Evolutionary conservation across 30 jellyfish, hydroid and myxozoan species (phyloP), one percentile per base, ranked within the genome.

Genomic region (Hydractinia echinata): DNA sequence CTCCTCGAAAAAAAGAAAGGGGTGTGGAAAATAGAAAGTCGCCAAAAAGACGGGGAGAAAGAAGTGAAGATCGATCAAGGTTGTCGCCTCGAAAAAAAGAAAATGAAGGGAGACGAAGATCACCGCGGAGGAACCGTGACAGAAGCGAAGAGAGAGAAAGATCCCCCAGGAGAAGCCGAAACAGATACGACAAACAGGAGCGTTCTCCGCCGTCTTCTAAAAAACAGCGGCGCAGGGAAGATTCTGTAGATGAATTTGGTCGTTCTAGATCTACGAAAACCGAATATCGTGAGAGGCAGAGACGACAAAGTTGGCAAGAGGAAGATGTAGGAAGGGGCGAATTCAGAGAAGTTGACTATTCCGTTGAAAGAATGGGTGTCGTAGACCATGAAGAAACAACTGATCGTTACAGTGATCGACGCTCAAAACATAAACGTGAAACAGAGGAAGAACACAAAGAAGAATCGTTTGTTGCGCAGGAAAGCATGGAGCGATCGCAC

Each of bases 161-260:
- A n/a, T 49, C 50, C 50, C 67, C 83, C 10, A 51, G 61, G n/a
- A 66, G 54, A 74, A 56, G 82, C 55, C 15, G 76, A 5, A 79
- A 76, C 55, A 55, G 58, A 77, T 30, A 76, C 10, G 52, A 61
- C 10, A 52, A 58, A 13, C 80, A 77, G 6, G 85, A 77, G 39
- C 44, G 85, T 6, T 55, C 20, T 5, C 10, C 85, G 52, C 74
- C 9, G 7, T 44, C 19, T n/a, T 51, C 7, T 8, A 71, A 71
- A 52, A 54, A 58, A 71, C 60, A 71, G 8, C 39, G 81, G n/a
- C 9, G 81, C 39, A 79, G 85, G 10, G 85, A 77, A 61, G 85
- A 60, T 77, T 77, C 85, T 4, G 85, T 77, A 5, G 85, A 77
- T 58, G 85, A 77, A 54, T 77, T 77, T 54, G 85, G 85, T 20